Evolutionary conservation across 2,797 vertebrate species (phyloP).

Genomic region (Mallotus villosus): DNA sequence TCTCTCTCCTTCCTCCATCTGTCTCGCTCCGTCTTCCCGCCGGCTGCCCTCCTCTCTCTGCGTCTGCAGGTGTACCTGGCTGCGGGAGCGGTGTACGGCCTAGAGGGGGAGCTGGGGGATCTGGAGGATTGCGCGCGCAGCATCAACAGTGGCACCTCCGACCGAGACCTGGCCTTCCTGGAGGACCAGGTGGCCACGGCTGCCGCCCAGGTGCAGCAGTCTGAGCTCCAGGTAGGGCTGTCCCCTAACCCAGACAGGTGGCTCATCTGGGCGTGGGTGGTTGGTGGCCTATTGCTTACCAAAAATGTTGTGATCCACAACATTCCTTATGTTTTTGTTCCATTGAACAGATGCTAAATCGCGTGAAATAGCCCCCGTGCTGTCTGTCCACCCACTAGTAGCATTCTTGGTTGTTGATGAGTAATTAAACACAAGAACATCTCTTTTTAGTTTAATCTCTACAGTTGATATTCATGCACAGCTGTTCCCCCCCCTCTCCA

Average conservation of each 20-base stretch:
- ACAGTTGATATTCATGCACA: not conserved
- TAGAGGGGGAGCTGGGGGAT: conserved; percentile 88
- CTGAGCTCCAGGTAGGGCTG: conserved; percentile 88
- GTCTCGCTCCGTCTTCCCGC: not conserved
- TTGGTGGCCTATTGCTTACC: too few relatives aligned
- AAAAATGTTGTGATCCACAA: too few relatives aligned
- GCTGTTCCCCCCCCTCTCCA: conserved; percentile 57
- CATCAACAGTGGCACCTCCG: conserved; percentile 84
- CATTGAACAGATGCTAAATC: too few relatives aligned
- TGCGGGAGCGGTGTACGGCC: conserved; percentile 89
- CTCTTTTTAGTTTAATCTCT: not conserved
- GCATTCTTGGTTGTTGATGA: not conserved
- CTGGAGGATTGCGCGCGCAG: conserved; percentile 88
- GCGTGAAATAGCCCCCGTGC: not conserved
- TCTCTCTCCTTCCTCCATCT: not conserved
- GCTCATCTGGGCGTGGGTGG: too few relatives aligned
- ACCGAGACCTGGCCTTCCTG: conserved; percentile 86
- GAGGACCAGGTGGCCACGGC: conserved; percentile 96
- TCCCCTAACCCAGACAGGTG: too few relatives aligned
- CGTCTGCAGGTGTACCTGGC: conserved; percentile 88
- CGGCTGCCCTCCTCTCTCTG: not conserved
- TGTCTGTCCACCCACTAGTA: not conserved
- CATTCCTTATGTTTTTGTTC: too few relatives aligned
- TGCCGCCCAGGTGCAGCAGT: conserved; percentile 93
- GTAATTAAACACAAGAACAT: not conserved